Conservation (phyloP, 2,797 vertebrate species). For the Cottoperca gobio region DNA sequence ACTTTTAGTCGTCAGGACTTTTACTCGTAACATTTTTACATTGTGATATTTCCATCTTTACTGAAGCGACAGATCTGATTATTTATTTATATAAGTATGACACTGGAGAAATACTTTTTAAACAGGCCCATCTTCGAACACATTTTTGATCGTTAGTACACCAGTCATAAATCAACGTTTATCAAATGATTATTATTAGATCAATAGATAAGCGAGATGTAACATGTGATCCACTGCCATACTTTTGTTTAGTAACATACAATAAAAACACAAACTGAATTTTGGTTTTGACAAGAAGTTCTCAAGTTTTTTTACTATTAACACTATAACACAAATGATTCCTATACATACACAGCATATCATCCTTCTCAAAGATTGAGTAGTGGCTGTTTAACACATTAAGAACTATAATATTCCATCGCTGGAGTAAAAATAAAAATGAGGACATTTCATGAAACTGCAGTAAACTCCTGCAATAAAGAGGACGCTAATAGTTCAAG, state of each 20-base stretch:
- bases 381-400: not conserved
- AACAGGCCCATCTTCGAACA: not conserved
- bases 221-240: not conserved
- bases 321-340: not conserved
- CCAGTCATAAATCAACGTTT: too few relatives aligned
- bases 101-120: slow-evolving; percentile 7
- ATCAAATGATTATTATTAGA: not conserved
- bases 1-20: not conserved
- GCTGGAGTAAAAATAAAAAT: not conserved
- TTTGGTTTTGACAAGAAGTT: not conserved
- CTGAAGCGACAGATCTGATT: not conserved
- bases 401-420: not conserved
- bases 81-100: too few relatives aligned
- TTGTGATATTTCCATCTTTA: not conserved
- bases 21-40: not conserved
- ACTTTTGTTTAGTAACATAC: not conserved
- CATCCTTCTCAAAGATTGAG: not conserved
- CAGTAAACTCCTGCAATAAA: slow-evolving; percentile 42
- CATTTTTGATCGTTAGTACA: not conserved
- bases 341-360: not conserved
- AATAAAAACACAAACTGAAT: not conserved
- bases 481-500: slow-evolving; percentile 26
- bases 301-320: too few relatives aligned
- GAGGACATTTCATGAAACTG: slow-evolving; percentile 40
- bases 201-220: not conserved